Evolutionary conservation across 2,888 invertebrate genomes (phyloP), one percentile per base, ranked within the genome.

Genomic region (Drosophila eohydei): DNA sequence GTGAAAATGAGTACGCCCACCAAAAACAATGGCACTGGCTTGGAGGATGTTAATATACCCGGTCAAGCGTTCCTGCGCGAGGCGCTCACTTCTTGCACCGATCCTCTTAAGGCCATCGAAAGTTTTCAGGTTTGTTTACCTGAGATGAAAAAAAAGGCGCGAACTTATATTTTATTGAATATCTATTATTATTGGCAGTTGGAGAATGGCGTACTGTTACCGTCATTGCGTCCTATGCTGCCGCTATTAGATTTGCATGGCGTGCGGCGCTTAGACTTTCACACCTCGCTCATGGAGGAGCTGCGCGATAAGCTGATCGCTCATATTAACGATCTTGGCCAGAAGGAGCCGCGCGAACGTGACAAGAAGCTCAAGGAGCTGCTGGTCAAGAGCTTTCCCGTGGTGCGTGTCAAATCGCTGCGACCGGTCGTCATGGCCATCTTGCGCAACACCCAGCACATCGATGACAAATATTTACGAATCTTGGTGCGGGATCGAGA

Each of bases 231-330:
- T 55, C 98, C 99, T n/a, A 99, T 99, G 96, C 93, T 99, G 70
- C 99, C 99, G 0, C 93, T 99, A n/a, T 94, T 99, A 11, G 99
- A 99, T 93, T 94, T 99, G 28, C 99, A 99, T 91, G 98, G 97
- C 5, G 97, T 99, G 0, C 95, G 97, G 30, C 94, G 99, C 61
- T 94, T 98, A 14, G 99, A 99, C 92, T 99, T 99, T 93, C 98
- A 99, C 91, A 97, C 97, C 61, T 98, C 98, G 1, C 97, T 98
- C 2, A 94, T 98, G 81, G 98, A 98, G 88, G 95, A 95, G 85
- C 90, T 96, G 11, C 93, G 95, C 21, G 95, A 96, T 60, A 95
- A 95, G 87, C 93, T 97, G 6, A 96, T 96, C 61, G 93, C 95
- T 12, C 96, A 97, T 83, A 97, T 98, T 54, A 97, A 97, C 92